Base-by-base conservation (phyloP, 2,888 invertebrate species). In the Hedya salicella region DNA sequence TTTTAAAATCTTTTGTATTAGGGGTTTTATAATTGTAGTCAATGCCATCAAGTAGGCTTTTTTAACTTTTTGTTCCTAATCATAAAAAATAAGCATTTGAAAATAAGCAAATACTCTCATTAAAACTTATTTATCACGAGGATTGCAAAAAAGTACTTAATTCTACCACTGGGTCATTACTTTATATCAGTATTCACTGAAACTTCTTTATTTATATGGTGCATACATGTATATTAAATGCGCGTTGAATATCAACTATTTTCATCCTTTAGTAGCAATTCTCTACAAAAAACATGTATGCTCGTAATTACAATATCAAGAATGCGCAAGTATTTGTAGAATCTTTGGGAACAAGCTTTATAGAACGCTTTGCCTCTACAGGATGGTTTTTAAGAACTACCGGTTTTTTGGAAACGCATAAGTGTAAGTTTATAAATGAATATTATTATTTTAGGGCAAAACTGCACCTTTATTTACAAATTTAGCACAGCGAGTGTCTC, bases 301-400 rank as follows among this genome's bases (percentile, higher is more conserved):
- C 21, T 32, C 46, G 46, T 54, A 54, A 54, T 61, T 54, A 61
- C 40, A 25, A 32, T 61, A 61, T 53, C 42, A 60, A 48, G 60
- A 48, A 61, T 44, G 57, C 17, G 14, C 19, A 44, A 52, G 36
- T 54, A 42, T 48, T 32, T 48, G n/a, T 61, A 53, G 30, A 66
- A 66, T 61, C 54, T 60, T 59, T 53, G 17, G 30, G 17, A 36
- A 53, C 8, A 30, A 57, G 17, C 60, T 40, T 40, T 14, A 32
- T 50, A 21, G 32, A 48, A 36, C 21, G 17, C 30, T 46, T 46
- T 25, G 39, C 32, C 44, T 57, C n/a, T 42, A 21, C 11, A 36
- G 8, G 36, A 36, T 1, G 25, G 4, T 25, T 25, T 25, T 25
- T 6, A 4, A 25, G 6, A 4, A 6, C 6, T 25, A 25, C 6